Conservation (phyloP, 2,113 vertebrate genomes). For the Baryphthengus martii region DNA sequence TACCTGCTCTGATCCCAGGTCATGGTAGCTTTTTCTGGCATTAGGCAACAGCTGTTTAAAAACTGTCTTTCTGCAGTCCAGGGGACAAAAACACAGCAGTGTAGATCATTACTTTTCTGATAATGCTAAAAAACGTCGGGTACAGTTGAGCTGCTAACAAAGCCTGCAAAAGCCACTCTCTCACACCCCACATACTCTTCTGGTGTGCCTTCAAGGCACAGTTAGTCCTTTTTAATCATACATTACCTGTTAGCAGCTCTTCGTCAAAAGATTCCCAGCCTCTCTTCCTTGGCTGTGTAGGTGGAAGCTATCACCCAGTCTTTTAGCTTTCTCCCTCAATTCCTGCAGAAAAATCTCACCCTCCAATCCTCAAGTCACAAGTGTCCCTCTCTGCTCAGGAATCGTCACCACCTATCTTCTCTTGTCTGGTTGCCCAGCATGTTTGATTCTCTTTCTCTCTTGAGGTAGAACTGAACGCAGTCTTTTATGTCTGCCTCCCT, state of each 20-base stretch:
- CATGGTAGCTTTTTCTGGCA: conserved; percentile 1
- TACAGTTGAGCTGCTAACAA: conserved; percentile 31
- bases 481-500: not conserved
- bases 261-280: not conserved
- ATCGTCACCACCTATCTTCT: not conserved
- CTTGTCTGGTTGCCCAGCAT: not conserved
- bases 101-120: conserved; percentile 35
- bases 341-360: conserved; percentile 2
- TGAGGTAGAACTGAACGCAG: not conserved
- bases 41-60: conserved; percentile 22
- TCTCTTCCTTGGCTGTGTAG: not conserved
- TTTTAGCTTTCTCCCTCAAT: not conserved
- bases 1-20: conserved; percentile 32
- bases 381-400: not conserved
- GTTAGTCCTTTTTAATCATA: conserved; percentile 37
- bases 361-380: not conserved
- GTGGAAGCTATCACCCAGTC: not conserved
- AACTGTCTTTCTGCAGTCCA: not conserved
- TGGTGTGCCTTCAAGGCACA: not conserved
- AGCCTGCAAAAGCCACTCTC: not conserved
- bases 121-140: not conserved
- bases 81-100: conserved; percentile 31
- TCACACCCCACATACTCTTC: conserved; percentile 17
- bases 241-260: conserved; percentile 4
- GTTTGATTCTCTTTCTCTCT: not conserved